phyloP scores from a whole-genome alignment of 2,113 vertebrate genomes.

The Callorhinus ursinus region DNA sequence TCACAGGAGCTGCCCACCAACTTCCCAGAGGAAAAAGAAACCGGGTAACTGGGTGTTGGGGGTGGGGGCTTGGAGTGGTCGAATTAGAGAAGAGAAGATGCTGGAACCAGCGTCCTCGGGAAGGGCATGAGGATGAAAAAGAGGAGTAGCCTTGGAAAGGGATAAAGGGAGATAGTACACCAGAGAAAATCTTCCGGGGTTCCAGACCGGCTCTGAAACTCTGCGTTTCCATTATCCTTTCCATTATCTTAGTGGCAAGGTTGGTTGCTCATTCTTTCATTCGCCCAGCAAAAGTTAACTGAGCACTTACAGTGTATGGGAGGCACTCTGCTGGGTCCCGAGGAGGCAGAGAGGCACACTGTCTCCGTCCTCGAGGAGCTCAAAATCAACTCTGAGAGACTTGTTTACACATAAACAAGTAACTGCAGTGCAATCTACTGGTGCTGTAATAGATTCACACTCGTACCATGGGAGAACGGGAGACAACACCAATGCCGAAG shows the following conservation, averaged over 20 bases:
- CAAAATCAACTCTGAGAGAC: not conserved
- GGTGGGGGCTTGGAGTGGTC: not conserved
- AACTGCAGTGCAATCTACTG: not conserved
- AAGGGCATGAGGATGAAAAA: not conserved
- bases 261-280: not conserved
- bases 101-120: not conserved
- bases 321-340: not conserved
- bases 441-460: not conserved
- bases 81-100: not conserved
- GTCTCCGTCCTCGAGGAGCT: not conserved
- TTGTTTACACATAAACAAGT: not conserved
- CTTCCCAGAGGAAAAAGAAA: slow-evolving; percentile 69
- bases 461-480: not conserved
- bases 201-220: not conserved
- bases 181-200: not conserved
- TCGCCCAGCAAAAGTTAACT: not conserved
- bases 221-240: not conserved
- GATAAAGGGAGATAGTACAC: not conserved
- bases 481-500: not conserved
- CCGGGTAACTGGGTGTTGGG: slow-evolving; percentile 59
- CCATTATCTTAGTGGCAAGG: not conserved
- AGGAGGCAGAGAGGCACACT: not conserved
- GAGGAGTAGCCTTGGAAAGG: not conserved
- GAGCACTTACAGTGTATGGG: not conserved
- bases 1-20: slow-evolving; percentile 71